Base-by-base conservation (phyloP, 1,140 invertebrate species). In the Sycophaga agraensis region DNA sequence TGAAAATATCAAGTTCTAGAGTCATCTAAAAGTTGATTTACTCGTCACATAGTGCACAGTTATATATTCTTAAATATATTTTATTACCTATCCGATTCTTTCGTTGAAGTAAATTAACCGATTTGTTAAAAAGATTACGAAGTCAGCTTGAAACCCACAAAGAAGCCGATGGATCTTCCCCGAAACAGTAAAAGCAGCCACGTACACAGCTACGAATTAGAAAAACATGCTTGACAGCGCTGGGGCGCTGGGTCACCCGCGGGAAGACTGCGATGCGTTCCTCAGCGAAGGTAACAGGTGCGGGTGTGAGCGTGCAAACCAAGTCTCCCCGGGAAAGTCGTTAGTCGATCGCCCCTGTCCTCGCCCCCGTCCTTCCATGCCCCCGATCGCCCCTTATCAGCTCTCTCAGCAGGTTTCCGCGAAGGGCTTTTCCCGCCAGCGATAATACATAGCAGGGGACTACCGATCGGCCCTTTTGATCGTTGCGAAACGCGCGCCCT, bases 381-480 rank as follows among this genome's bases (percentile, higher is more conserved):
- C 37, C 21, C 22, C 21, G 22, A 2, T n/a, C 16, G 17, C n/a
- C 28, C n/a, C 45, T 58, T 58, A 58, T 58, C 56, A 45, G n/a
- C 21, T 40, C 22, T 14, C 14, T 7, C 2, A 37, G 21, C n/a
- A 14, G 26, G 1, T 26, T 45, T 48, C 26, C 26, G 24, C 12
- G 7, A 24, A 35, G n/a, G 16, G 24, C 8, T 43, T 54, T 16
- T 24, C 3, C 7, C 26, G n/a, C 14, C 14, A 4, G 24, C n/a
- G 39, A 54, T 60, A 66, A 24, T 46, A 6, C 37, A 37, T n/a
- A n/a, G 58, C 60, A n/a, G 19, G 21, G 56, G 31, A n/a, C n/a
- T 35, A 42, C 51, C 59, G 35, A 66, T 66, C 69, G 69, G 67
- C 37, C 16, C 64, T 50, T 69, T 74, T 71, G 67, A 71, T 73